phyloP scores from a whole-genome alignment of 2,113 vertebrate genomes.

The Lamprologus sp. region DNA sequence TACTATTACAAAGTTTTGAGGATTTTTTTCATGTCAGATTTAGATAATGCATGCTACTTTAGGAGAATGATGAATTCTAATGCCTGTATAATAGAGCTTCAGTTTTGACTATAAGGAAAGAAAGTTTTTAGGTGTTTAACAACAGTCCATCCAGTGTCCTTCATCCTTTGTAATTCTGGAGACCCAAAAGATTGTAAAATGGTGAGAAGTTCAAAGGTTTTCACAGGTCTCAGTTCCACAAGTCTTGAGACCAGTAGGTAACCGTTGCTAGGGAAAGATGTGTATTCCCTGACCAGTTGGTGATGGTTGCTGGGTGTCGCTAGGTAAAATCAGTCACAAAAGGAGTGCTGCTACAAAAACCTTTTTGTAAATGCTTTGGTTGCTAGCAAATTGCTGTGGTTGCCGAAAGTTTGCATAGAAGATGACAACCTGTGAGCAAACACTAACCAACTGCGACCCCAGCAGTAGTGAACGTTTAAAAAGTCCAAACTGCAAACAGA shows the following conservation, averaged over 20 bases:
- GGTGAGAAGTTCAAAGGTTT: not conserved
- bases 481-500: not conserved
- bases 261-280: not conserved
- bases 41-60: not conserved
- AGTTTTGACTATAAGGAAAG: not conserved
- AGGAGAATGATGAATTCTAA: not conserved
- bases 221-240: not conserved
- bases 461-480: not conserved
- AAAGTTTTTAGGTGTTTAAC: not conserved
- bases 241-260: not conserved
- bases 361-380: not conserved
- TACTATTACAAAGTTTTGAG: not conserved
- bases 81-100: not conserved
- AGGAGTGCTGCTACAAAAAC: not conserved
- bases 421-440: not conserved
- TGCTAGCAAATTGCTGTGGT: not conserved
- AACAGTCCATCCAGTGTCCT: not conserved
- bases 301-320: not conserved
- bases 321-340: not conserved
- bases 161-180: not conserved
- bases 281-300: not conserved
- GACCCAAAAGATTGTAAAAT: not conserved
- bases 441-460: not conserved
- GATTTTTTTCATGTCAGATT: not conserved
- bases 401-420: not conserved